A percentile compares a stretch with the other conserved stretches of the same genome.
These are phyloP conservation scores for Eristalinus sepulchralis DNA, from an alignment of 2,888 invertebrate species.

Conservation along the genomic window DNA sequence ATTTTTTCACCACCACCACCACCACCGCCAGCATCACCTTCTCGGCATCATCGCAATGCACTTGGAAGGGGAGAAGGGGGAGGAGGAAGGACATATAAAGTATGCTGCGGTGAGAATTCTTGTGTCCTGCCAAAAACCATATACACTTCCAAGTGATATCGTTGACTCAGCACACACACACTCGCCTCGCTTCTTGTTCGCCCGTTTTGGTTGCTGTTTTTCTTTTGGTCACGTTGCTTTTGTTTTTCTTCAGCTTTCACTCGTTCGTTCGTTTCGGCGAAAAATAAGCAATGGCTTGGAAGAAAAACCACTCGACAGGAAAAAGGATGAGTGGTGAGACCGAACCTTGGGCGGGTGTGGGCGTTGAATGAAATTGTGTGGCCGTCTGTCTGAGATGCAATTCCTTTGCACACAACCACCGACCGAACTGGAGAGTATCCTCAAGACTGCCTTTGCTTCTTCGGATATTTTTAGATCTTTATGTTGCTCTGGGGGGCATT, in stretches of 20 bases:
- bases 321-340: conserved; percentile 42
- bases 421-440: conserved; percentile 25
- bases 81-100: conserved; percentile 48
- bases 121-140: conserved; percentile 70
- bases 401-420: conserved; percentile 33
- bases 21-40: too few relatives aligned
- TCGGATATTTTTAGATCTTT: conserved; percentile 37
- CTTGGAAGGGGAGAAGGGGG: neutral
- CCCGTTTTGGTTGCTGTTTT: neutral
- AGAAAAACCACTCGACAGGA: conserved; percentile 63
- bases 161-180: conserved; percentile 46
- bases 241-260: conserved; percentile 2
- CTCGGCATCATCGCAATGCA: neutral
- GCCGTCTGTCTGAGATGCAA: conserved; percentile 64
- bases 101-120: conserved; percentile 62
- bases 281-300: conserved; percentile 53
- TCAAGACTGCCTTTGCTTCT: conserved; percentile 15
- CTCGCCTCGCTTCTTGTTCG: neutral
- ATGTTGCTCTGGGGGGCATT: conserved; percentile 30
- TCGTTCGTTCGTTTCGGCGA: conserved; percentile 2
- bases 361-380: conserved; percentile 32
- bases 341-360: conserved; percentile 6
- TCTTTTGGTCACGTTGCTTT: conserved; percentile 15
- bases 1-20: neutral
- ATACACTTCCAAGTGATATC: conserved; percentile 62